Evolutionary conservation across 2,113 vertebrate species (phyloP).

Genomic region (Dicrurus megarhynchus): DNA sequence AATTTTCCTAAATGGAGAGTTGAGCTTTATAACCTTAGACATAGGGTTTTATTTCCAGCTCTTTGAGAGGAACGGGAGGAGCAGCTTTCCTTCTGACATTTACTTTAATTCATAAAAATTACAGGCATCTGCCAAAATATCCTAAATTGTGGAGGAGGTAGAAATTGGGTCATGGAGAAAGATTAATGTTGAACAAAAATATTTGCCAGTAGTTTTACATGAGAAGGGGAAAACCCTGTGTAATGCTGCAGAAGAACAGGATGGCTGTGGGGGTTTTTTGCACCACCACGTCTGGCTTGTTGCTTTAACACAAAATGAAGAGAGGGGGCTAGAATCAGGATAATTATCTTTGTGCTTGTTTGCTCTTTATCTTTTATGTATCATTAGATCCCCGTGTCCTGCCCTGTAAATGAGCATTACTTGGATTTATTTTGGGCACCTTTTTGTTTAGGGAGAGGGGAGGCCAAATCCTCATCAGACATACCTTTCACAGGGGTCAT

Average conservation of each 20-base stretch:
- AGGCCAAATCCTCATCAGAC: background rate
- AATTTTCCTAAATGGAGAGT: background rate
- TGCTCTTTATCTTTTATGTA: background rate
- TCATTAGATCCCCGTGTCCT: fast-evolving
- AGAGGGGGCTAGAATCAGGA: background rate
- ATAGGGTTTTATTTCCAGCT: background rate
- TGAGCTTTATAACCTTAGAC: conserved; percentile 41
- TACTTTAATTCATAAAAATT: conserved; percentile 63
- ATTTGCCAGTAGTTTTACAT: conserved; percentile 27
- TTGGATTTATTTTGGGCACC: background rate
- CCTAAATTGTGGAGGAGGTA: conserved; percentile 35
- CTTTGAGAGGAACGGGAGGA: background rate
- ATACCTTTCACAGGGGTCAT: background rate
- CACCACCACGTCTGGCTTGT: background rate
- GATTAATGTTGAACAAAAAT: conserved; percentile 19
- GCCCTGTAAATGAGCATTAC: background rate
- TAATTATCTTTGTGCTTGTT: background rate
- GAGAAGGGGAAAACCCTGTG: background rate
- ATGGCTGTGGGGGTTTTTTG: background rate
- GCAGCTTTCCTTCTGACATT: conserved; percentile 33
- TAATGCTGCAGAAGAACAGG: background rate
- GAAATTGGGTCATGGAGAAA: conserved; percentile 42
- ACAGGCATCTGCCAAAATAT: conserved; percentile 39
- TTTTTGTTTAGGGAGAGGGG: background rate
- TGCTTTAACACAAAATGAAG: background rate